phyloP scores from a whole-genome alignment of 2,797 vertebrate genomes.

The Centroberyx gerrardi region DNA sequence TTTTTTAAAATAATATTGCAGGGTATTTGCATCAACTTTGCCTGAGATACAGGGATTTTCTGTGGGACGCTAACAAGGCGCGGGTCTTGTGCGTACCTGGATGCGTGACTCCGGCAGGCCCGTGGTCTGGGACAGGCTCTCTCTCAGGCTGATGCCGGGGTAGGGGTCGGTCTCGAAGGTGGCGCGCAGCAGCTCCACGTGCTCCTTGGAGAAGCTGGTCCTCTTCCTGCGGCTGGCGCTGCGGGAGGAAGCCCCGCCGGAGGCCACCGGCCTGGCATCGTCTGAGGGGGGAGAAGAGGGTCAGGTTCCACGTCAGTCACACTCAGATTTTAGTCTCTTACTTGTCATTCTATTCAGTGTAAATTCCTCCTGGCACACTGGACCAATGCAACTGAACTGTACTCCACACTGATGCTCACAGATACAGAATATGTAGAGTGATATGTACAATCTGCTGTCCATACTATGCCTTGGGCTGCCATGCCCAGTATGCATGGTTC shows the following conservation, averaged over 20 bases:
- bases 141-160: conserved; percentile 86
- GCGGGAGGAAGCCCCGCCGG: conserved; percentile 61
- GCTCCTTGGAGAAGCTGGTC: conserved; percentile 87
- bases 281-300: conserved; percentile 62
- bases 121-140: conserved; percentile 84
- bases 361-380: not conserved
- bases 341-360: not conserved
- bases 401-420: not conserved
- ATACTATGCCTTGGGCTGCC: not conserved
- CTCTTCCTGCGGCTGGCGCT: conserved; percentile 85
- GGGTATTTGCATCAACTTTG: no score
- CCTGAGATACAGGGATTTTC: no score
- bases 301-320: conserved; percentile 25
- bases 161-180: conserved; percentile 86
- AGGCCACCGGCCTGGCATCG: conserved; percentile 48
- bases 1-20: no score
- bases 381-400: not conserved
- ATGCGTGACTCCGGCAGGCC: conserved; percentile 88
- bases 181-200: conserved; percentile 81
- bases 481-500: no score
- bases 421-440: conserved; percentile 2
- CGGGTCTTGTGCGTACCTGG: conserved; percentile 73
- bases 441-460: not conserved
- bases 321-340: not conserved
- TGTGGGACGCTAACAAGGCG: no score